Conservation (phyloP, 2,888 invertebrate genomes). For the Trachelus iudaicus region DNA sequence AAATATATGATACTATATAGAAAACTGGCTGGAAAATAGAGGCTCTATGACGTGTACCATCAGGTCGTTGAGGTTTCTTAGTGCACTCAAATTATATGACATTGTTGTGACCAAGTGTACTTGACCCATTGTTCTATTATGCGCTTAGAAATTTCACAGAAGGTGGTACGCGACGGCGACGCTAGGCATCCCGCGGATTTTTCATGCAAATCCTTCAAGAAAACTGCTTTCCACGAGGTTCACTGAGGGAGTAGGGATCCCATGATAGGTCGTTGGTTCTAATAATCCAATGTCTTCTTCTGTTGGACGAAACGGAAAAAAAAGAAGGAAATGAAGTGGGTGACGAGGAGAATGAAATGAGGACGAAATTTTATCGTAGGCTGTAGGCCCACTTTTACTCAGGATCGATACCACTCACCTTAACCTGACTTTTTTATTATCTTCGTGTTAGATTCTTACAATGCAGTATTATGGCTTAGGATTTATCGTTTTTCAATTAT, state of each 20-base stretch:
- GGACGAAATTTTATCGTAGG: background rate
- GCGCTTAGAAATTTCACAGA: background rate
- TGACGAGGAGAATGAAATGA: background rate
- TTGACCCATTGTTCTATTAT: slow-evolving; percentile 47
- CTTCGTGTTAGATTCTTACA: background rate
- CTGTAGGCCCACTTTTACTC: background rate
- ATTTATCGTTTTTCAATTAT: background rate
- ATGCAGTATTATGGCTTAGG: background rate
- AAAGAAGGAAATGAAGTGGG: background rate
- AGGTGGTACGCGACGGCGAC: background rate
- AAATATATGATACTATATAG: background rate
- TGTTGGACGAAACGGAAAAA: background rate
- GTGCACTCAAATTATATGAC: slow-evolving; percentile 44
- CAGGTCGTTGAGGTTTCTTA: background rate
- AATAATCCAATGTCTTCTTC: background rate
- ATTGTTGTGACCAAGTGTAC: slow-evolving; percentile 39
- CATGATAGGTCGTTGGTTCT: background rate
- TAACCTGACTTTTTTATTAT: background rate
- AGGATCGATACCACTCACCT: background rate
- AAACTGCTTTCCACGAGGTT: background rate
- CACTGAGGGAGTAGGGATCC: background rate
- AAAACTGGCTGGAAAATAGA: background rate
- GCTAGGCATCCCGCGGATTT: background rate
- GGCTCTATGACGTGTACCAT: background rate
- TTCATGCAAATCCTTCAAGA: background rate